Conservation (phyloP, 1,140 invertebrate genomes). For the Aleiodes sp. region DNA sequence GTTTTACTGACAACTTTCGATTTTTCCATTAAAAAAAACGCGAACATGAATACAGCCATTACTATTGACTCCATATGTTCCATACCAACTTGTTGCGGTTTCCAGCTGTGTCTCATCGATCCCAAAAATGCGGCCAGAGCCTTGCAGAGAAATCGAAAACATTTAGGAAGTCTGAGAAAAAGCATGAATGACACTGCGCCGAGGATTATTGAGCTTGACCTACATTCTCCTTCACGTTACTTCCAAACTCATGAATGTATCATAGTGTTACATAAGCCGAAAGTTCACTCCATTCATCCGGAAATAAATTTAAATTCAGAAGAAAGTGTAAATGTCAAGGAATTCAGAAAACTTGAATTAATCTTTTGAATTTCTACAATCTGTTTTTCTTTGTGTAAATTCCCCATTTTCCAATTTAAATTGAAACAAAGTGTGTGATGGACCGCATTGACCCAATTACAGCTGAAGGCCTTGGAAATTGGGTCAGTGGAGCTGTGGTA, state of each 20-base stretch:
- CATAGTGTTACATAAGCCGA: not conserved
- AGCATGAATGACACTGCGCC: constrained; percentile 50
- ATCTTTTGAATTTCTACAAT: too few relatives aligned
- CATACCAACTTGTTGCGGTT: constrained; percentile 53
- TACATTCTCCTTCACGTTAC: constrained; percentile 46
- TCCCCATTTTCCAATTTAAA: too few relatives aligned
- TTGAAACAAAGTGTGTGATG: too few relatives aligned
- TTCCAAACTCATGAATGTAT: constrained; percentile 30
- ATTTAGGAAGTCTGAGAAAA: constrained; percentile 42
- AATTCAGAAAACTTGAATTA: too few relatives aligned
- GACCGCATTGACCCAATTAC: too few relatives aligned
- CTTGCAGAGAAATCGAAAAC: constrained; percentile 10
- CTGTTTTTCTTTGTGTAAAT: too few relatives aligned
- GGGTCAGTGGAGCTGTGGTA: too few relatives aligned
- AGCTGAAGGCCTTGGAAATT: too few relatives aligned
- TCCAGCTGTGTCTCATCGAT: constrained; percentile 49
- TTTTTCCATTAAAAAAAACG: too few relatives aligned
- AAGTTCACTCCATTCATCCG: not conserved
- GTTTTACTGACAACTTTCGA: too few relatives aligned
- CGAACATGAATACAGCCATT: too few relatives aligned
- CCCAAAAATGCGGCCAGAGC: constrained; percentile 33
- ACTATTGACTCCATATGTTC: constrained; percentile 1
- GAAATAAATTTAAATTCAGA: not conserved
- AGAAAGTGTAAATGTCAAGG: not conserved
- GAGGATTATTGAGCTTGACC: constrained; percentile 54